Percentiles rank a stretch among this genome's conserved stretches.
These are phyloP conservation scores for Carlito syrichta DNA, from an alignment of 2,113 vertebrate species.

Conservation along the genomic window DNA sequence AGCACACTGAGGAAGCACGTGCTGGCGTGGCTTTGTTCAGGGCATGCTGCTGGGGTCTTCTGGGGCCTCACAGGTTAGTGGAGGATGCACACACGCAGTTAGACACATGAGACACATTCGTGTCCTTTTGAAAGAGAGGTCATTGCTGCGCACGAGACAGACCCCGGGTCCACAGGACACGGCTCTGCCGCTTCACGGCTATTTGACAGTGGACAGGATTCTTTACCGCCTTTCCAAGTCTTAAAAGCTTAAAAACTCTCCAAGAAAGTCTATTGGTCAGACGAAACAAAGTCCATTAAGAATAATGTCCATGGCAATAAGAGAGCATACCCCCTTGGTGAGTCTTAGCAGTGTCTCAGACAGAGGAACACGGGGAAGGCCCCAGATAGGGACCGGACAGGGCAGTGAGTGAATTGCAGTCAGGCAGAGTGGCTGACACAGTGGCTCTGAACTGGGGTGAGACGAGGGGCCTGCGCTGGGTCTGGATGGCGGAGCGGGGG, in stretches of 20 bases:
- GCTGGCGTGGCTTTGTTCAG: neutral
- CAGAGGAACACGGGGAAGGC: neutral
- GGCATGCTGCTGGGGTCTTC: neutral
- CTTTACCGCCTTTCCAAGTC: neutral
- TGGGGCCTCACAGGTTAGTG: neutral
- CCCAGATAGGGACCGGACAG: accelerated
- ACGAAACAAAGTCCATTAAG: neutral
- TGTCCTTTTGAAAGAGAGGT: no score
- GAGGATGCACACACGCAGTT: neutral
- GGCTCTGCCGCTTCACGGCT: neutral
- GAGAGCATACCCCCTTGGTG: no score
- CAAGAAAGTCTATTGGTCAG: neutral
- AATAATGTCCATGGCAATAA: neutral
- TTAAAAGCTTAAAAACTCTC: neutral
- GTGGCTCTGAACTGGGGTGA: neutral
- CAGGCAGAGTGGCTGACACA: neutral
- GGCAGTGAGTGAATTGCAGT: no score
- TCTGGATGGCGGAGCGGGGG: no score
- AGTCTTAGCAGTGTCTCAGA: neutral
- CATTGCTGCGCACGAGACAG: neutral
- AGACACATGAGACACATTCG: neutral
- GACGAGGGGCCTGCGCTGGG: no score
- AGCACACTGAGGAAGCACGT: neutral
- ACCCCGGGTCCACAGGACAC: neutral
- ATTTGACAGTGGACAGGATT: neutral